These are phyloP conservation scores for Bicyclus anynana DNA, from an alignment of 1,140 invertebrate genomes.

Conservation along the genomic window DNA sequence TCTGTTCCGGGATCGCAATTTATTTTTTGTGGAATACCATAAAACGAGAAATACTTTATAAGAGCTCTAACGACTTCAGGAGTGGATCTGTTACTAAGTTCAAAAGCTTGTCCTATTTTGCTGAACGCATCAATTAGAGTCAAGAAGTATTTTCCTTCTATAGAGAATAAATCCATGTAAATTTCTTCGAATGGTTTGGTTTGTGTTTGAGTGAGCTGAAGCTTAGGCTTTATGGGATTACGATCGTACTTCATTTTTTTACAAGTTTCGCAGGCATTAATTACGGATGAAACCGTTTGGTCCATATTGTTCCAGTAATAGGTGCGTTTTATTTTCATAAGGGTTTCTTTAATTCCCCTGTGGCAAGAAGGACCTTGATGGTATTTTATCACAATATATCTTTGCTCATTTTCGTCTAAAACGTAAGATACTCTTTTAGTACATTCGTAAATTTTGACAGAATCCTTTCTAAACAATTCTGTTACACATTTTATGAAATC, in stretches of 20 bases:
- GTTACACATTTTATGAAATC: no score
- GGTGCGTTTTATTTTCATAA: not conserved
- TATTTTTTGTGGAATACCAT: conserved; percentile 28
- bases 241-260: not conserved
- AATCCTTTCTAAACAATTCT: no score
- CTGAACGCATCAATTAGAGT: conserved; percentile 36
- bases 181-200: conserved; percentile 33
- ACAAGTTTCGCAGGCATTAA: not conserved
- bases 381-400: not conserved
- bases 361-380: not conserved
- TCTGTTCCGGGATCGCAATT: conserved; percentile 31
- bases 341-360: not conserved
- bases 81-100: conserved; percentile 25
- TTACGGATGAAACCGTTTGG: not conserved
- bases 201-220: conserved; percentile 15
- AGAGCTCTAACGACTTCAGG: conserved; percentile 31
- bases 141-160: conserved; percentile 33
- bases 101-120: conserved; percentile 35
- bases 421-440: no score
- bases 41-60: conserved; percentile 34
- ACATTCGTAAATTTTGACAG: no score
- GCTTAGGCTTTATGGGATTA: not conserved
- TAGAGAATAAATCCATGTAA: conserved; percentile 34
- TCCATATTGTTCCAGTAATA: not conserved
- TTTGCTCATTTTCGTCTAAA: not conserved